These are phyloP conservation scores for Cryptotis parvus DNA, from an alignment of 2,113 vertebrate genomes.

Conservation along the genomic window DNA sequence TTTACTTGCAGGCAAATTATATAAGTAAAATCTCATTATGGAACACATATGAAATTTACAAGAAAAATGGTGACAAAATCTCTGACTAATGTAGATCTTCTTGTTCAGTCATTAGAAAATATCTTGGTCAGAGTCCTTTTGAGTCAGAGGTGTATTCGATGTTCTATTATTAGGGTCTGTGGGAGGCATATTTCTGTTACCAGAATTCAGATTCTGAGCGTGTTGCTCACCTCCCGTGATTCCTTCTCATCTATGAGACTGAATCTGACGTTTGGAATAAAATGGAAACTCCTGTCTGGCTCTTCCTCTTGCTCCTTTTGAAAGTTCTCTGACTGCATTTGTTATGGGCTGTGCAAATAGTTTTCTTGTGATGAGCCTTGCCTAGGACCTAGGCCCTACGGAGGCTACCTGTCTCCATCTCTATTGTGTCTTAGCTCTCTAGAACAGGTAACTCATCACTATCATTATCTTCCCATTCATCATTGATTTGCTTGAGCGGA, in stretches of 20 bases:
- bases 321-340: neutral
- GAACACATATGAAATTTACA: neutral
- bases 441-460: neutral
- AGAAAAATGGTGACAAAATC: constrained; percentile 6
- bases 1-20: neutral
- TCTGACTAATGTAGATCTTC: neutral
- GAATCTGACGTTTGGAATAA: neutral
- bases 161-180: neutral
- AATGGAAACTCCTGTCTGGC: neutral
- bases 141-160: neutral
- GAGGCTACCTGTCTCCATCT: neutral
- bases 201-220: neutral
- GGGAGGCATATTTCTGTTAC: too few species aligned
- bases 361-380: neutral
- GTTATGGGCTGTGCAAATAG: neutral
- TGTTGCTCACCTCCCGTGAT: neutral
- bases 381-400: neutral
- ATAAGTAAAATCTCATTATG: neutral
- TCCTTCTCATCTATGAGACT: neutral
- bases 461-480: too few species aligned
- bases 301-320: neutral
- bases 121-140: neutral
- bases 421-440: neutral
- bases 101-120: neutral
- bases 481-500: too few species aligned